phyloP scores from a whole-genome alignment of 2,113 vertebrate species.

The Noctilio leporinus region DNA sequence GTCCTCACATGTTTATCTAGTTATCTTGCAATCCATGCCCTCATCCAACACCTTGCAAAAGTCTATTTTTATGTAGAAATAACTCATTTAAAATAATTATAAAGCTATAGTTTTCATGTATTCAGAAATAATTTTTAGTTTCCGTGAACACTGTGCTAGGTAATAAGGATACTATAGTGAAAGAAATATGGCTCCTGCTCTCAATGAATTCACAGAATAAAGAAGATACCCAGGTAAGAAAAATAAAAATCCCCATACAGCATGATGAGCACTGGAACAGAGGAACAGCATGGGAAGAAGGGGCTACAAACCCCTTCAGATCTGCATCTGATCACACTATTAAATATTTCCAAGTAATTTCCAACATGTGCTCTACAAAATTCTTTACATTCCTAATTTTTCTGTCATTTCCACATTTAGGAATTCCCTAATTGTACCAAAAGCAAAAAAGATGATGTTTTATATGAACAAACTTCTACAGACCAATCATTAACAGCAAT shows the following conservation, averaged over 20 bases:
- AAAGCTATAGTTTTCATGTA: background rate
- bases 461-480: background rate
- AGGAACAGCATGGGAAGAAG: background rate
- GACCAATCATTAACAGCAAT: background rate
- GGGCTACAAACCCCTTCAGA: background rate
- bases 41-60: background rate
- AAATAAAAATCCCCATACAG: background rate
- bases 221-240: background rate
- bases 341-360: background rate
- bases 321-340: background rate
- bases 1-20: background rate
- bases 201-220: background rate
- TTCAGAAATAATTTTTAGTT: background rate
- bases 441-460: background rate
- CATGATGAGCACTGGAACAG: background rate
- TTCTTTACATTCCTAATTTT: background rate
- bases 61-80: background rate
- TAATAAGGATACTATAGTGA: background rate
- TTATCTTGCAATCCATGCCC: background rate
- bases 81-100: background rate
- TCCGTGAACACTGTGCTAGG: background rate
- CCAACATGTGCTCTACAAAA: background rate
- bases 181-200: background rate
- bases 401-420: background rate
- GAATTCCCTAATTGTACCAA: background rate